Base-by-base conservation (phyloP, 35 echinoderm and acorn worm genomes). In the Acanthaster planci region DNA sequence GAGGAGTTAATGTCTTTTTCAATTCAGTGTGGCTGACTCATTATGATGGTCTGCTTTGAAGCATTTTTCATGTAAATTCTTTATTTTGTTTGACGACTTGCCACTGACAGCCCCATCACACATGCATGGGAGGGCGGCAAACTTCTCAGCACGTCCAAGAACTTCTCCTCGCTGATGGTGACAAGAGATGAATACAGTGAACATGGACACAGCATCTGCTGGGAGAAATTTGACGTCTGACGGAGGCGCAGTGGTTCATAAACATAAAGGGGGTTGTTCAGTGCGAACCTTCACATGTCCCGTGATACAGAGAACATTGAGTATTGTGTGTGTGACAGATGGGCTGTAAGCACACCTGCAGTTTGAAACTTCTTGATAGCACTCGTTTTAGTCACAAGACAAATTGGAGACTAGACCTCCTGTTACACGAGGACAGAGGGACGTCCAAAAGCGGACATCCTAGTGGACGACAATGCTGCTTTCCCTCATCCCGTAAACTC, bases 191-290 rank as follows among this genome's bases (percentile, higher is more conserved):
- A 94, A 77, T 99, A 85, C 83, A 92, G 94, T 27, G 96, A 99
- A 79, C 82, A 92, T 38, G 96, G 96, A 0, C 88, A 92, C 84
- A 85, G 60, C 39, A 91, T 99, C 12, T 99, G 96, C 55, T 75
- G 53, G 22, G 96, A 99, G 9, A 99, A 79, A 51, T 99, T 99
- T 92, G 96, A 99, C 83, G 89, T 99, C 8, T 99, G 92, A 99
- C 38, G 64, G 64, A 29, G 64, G 23, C 2, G 14, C 19, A 59
- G 56, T n/a, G 56, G 19, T 35, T 19, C 2, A 26, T 6, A 47
- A 47, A 6, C 42, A 4, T 47, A 12, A 4, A 47, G 42, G 42
- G 42, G 4, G 42, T 47, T 47, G 4, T 4, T 6, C 42, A 47
- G 42, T 47, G 4, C 4, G 12, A 47, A 47, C 42, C n/a, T n/a